These are phyloP conservation scores for Nephrocerus scutellatus DNA, from an alignment of 2,888 invertebrate species.

Conservation along the genomic window DNA sequence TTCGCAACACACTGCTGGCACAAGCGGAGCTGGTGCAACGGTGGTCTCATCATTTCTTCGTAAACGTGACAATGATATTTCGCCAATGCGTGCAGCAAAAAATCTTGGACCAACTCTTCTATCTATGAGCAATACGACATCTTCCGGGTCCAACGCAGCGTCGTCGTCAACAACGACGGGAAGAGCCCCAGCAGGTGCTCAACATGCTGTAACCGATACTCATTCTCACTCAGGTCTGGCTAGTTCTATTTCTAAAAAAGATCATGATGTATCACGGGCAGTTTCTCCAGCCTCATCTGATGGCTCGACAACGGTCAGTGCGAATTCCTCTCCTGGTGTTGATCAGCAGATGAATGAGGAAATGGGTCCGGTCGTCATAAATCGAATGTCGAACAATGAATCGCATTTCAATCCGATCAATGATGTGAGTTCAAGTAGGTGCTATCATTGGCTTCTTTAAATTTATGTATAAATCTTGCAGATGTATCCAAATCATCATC, in stretches of 20 bases:
- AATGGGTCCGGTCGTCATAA: conserved; percentile 28
- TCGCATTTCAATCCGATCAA: conserved; percentile 47
- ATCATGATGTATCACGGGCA: conserved; percentile 30
- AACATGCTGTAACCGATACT: conserved; percentile 19
- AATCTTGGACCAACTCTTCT: conserved; percentile 50
- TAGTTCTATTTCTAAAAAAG: conserved; percentile 31
- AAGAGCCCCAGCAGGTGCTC: background rate
- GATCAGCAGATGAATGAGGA: conserved; percentile 51
- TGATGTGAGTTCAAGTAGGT: conserved; percentile 33
- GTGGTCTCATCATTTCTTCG: conserved; percentile 60
- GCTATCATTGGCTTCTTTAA: background rate
- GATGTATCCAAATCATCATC: conserved; percentile 41
- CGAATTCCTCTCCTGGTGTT: conserved; percentile 72
- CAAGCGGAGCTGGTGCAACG: conserved; percentile 14
- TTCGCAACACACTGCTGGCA: conserved; percentile 17
- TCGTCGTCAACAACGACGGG: conserved; percentile 1
- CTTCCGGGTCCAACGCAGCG: conserved; percentile 16
- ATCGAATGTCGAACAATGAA: conserved; percentile 35
- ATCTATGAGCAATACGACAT: conserved; percentile 36
- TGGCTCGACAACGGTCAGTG: conserved; percentile 82
- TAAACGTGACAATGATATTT: conserved; percentile 73
- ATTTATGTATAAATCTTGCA: conserved; percentile 20
- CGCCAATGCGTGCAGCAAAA: conserved; percentile 59
- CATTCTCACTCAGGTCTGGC: conserved; percentile 11
- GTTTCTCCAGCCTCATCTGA: conserved; percentile 48